phyloP scores from a whole-genome alignment of 2,113 vertebrate species.

The Pangasianodon gigas region DNA sequence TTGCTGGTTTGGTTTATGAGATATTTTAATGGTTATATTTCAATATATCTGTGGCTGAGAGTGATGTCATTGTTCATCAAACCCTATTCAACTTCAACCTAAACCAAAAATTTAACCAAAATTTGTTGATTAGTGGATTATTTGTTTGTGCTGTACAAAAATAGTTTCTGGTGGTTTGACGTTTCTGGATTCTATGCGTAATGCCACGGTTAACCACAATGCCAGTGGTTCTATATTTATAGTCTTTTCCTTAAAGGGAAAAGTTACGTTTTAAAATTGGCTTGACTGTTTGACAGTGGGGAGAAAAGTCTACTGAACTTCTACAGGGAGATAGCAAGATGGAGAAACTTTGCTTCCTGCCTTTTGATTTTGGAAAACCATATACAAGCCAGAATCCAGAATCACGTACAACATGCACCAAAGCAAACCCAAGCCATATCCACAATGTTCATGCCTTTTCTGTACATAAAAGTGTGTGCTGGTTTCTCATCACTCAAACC shows the following conservation, averaged over 20 bases:
- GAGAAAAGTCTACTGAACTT: background rate
- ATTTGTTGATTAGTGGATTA: constrained; percentile 3
- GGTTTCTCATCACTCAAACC: background rate
- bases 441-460: background rate
- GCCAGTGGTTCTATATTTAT: background rate
- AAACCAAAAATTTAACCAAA: background rate
- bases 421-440: background rate
- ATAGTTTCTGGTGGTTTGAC: constrained; percentile 1
- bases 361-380: background rate
- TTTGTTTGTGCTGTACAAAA: background rate
- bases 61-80: background rate
- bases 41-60: background rate
- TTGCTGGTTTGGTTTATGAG: background rate
- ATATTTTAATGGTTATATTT: background rate
- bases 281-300: background rate
- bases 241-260: constrained; percentile 15
- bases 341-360: background rate
- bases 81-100: background rate
- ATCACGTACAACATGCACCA: background rate
- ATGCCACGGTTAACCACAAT: constrained; percentile 23
- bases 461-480: background rate
- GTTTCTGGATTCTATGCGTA: background rate
- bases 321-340: background rate
- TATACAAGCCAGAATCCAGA: background rate
- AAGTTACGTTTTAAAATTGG: background rate